A percentile compares a stretch with the other conserved stretches of the same genome.
Evolutionary conservation across 2,797 vertebrate species (phyloP).

Genomic region (Rhinophrynus dorsalis): DNA sequence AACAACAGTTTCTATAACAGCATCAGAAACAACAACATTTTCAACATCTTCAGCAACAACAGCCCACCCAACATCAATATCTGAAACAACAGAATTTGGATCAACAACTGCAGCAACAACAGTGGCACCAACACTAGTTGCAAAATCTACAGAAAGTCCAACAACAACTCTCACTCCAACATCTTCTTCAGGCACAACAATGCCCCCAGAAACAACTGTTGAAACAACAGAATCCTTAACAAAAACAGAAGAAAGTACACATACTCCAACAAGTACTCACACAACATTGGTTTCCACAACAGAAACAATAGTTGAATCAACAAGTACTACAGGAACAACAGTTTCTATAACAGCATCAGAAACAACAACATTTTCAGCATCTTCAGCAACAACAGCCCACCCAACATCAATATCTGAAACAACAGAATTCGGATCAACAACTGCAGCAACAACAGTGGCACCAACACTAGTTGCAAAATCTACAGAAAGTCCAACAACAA

Average conservation of each 20-base stretch:
- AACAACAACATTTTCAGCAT: background rate
- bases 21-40: background rate
- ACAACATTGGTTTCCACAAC: background rate
- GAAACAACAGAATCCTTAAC: background rate
- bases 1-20: background rate
- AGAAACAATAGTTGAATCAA: background rate
- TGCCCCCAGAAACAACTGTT: background rate
- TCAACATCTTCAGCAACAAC: too few relatives aligned
- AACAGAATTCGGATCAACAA: background rate
- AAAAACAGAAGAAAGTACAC: background rate
- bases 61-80: background rate
- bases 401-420: background rate
- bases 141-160: background rate
- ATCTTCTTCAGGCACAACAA: too few relatives aligned
- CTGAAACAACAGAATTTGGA: background rate
- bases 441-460: background rate
- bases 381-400: accelerated
- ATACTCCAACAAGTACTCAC: background rate
- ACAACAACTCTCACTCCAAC: too few relatives aligned
- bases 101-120: background rate
- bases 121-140: background rate
- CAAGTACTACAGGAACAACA: too few relatives aligned
- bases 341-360: background rate
- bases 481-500: background rate
- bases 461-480: background rate